These are phyloP conservation scores for Melanogrammus aeglefinus DNA, from an alignment of 2,797 vertebrate genomes.

Conservation along the genomic window DNA sequence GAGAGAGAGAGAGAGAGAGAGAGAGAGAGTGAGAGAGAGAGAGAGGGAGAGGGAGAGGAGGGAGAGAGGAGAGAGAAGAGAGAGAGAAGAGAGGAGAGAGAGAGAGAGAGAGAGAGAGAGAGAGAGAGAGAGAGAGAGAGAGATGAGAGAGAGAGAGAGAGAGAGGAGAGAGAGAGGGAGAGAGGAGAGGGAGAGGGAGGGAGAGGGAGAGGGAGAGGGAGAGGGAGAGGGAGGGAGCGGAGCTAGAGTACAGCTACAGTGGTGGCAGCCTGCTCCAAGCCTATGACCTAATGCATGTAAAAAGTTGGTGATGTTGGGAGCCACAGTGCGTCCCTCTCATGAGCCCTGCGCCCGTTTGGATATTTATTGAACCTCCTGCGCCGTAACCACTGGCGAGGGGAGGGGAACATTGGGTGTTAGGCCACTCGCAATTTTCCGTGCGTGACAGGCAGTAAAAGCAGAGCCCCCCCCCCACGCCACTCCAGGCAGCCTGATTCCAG, in stretches of 20 bases:
- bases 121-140: no score
- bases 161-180: no score
- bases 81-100: no score
- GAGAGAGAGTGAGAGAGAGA: no score
- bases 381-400: conserved; percentile 40
- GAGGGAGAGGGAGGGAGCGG: background rate
- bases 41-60: no score
- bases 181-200: background rate
- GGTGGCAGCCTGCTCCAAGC: conserved; percentile 25
- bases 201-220: background rate
- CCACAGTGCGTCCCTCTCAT: conserved; percentile 30
- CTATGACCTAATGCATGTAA: conserved; percentile 62
- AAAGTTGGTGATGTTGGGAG: conserved; percentile 28
- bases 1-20: no score
- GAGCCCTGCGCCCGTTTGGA: conserved; percentile 32
- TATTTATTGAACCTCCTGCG: conserved; percentile 61
- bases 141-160: no score
- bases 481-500: conserved; percentile 23
- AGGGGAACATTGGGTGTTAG: conserved; percentile 41
- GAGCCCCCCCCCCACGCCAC: conserved; percentile 31
- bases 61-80: no score
- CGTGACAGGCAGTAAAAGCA: conserved; percentile 39
- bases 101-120: no score
- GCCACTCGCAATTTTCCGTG: conserved; percentile 50
- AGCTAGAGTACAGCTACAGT: background rate